Evolutionary conservation across 2,113 vertebrate genomes (phyloP), one percentile per base, ranked within the genome.

Genomic region (Percopsis transmontana): DNA sequence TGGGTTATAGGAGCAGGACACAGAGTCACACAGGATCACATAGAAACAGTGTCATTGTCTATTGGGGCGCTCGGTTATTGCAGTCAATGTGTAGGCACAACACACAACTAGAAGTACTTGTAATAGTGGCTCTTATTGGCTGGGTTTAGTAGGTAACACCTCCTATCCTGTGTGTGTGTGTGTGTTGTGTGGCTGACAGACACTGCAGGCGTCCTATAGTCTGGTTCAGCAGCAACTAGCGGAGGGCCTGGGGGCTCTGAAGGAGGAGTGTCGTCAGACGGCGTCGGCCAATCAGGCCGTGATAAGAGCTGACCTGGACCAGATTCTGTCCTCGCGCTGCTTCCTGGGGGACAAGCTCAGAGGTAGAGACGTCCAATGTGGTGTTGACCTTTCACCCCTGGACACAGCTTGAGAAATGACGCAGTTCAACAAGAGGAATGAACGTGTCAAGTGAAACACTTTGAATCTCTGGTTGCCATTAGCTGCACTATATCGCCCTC

Each of bases 251-350:
- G 87, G 74, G 68, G 75, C 77, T 60, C 82, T 98, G 79, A 95
- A 92, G 84, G 91, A 92, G 52, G 93, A 95, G 76, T 96, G 95
- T 80, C 84, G 81, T 57, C 71, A 91, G 48, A 81, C 92, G 51
- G 91, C 88, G 1, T 92, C 91, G 79, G 85, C 83, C 56, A 92
- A 94, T 60, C 95, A 97, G 83, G 89, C 88, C 4, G 92, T 92
- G 3, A 92, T 97, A 72, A 94, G 95, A 62, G 94, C 96, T 0
- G 90, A 97, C 76, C 93, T 96, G 93, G 95, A 97, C 88, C 94
- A 98, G 86, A 96, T 98, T 38, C 68, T 93, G 71, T 91, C 87
- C 74, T 98, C 94, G n/a, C 93, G 92, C 60, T 81, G 88, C 66
- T 97, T 95, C 70, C 88, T 98, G 83, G 89, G 88, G 77, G 90